Percentiles rank a stretch among this genome's conserved stretches.
Evolutionary conservation across 30 jellyfish, hydroid and myxozoan genomes (phyloP).

Genomic region (Chrysaora quinquecirrha): DNA sequence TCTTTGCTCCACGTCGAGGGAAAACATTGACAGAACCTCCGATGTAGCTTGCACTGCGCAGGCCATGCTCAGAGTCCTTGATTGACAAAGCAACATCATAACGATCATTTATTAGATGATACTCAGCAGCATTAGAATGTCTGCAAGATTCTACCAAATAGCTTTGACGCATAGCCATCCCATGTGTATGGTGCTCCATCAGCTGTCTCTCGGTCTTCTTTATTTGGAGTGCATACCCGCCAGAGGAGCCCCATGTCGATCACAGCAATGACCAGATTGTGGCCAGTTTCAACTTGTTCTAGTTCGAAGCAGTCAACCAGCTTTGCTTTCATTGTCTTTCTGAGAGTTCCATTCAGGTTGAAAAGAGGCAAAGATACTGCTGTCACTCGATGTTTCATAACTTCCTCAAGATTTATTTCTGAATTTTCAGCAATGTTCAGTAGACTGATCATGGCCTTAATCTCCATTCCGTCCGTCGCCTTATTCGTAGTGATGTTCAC

Average conservation of each 20-base stretch:
- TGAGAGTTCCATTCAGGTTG: background rate
- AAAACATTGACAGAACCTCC: background rate
- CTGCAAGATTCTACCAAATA: background rate
- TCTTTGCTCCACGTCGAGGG: constrained; percentile 5
- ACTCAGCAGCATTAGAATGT: background rate
- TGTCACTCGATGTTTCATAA: background rate
- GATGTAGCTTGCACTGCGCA: background rate
- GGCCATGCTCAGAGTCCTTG: constrained; percentile 4
- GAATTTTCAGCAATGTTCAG: background rate
- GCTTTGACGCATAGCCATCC: background rate
- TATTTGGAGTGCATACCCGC: constrained; percentile 3
- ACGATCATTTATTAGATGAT: background rate
- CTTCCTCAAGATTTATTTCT: background rate
- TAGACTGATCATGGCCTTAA: background rate
- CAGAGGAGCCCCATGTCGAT: background rate
- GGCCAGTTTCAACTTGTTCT: background rate
- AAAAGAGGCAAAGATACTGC: constrained; percentile 1
- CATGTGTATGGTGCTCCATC: constrained; percentile 2
- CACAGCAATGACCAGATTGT: background rate
- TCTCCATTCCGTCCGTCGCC: background rate
- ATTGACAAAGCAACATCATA: background rate
- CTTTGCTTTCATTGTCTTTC: background rate
- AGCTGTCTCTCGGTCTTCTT: background rate
- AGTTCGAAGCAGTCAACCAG: constrained; percentile 5
- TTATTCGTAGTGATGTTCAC: background rate